Percentiles rank a stretch among this genome's conserved stretches.
phyloP scores from a whole-genome alignment of 2,888 invertebrate genomes.

The Artemia sinica region DNA sequence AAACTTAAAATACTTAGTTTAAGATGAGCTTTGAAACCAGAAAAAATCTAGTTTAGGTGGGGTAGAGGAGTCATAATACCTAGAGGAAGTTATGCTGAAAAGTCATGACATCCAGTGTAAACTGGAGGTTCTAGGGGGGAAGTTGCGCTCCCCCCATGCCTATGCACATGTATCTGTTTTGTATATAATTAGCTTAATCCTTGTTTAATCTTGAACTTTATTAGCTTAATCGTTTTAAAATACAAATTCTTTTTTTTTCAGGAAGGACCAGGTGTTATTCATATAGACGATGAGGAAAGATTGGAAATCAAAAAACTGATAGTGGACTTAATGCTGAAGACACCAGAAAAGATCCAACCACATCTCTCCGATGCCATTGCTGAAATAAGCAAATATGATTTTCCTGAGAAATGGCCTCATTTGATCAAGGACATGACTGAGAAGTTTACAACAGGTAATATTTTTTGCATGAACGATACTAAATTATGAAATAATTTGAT shows the following conservation, averaged over 20 bases:
- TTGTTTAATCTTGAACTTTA: no score
- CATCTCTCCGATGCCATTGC: slow-evolving; percentile 90
- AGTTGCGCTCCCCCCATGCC: no score
- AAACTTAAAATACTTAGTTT: no score
- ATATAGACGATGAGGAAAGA: slow-evolving; percentile 62
- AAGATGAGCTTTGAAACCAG: no score
- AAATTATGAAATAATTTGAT: background rate
- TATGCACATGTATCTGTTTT: no score
- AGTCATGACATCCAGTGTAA: no score
- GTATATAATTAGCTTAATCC: no score
- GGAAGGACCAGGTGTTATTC: slow-evolving; percentile 51
- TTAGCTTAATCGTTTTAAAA: no score
- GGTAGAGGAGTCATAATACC: no score
- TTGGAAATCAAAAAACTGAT: slow-evolving; percentile 63
- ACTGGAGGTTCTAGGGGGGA: no score
- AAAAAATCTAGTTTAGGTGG: no score
- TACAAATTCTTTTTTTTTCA: slow-evolving; percentile 33
- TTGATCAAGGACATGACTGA: slow-evolving; percentile 82
- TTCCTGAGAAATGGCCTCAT: slow-evolving; percentile 88
- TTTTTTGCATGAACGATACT: slow-evolving; percentile 18
- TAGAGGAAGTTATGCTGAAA: no score
- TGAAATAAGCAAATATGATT: slow-evolving; percentile 89
- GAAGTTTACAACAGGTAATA: slow-evolving; percentile 56
- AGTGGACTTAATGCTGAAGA: slow-evolving; percentile 77
- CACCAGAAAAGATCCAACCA: slow-evolving; percentile 73